Conservation (phyloP, 2,888 invertebrate genomes). For the Phalera bucephala region DNA sequence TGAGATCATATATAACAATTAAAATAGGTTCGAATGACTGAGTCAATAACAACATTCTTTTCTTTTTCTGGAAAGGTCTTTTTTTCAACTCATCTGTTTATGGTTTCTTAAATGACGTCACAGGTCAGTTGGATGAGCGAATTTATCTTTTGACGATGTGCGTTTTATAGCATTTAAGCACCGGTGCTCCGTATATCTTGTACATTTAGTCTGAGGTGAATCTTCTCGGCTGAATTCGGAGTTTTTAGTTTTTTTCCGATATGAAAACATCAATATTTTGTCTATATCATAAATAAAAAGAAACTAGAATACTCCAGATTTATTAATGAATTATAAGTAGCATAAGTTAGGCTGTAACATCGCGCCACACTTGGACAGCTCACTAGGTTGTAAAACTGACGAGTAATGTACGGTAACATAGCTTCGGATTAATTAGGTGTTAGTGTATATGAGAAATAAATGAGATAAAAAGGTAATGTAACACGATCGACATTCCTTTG, state of each 20-base stretch:
- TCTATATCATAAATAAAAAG: not conserved
- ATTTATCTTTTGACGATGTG: too few species aligned
- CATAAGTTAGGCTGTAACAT: conserved; percentile 29
- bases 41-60: too few species aligned
- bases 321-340: conserved; percentile 30
- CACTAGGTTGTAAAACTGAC: conserved; percentile 43
- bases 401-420: conserved; percentile 37
- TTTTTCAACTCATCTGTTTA: too few species aligned
- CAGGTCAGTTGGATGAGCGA: too few species aligned
- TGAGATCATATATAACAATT: too few species aligned
- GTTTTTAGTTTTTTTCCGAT: conserved; percentile 17
- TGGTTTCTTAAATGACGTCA: too few species aligned
- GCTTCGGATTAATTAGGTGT: conserved; percentile 60
- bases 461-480: conserved; percentile 66
- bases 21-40: too few species aligned
- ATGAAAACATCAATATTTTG: conserved; percentile 11
- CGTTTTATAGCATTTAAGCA: too few species aligned
- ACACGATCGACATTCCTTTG: conserved; percentile 64
- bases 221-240: conserved; percentile 21
- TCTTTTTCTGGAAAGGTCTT: too few species aligned
- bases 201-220: conserved; percentile 2
- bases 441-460: conserved; percentile 49
- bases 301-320: conserved; percentile 15
- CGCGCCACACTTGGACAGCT: conserved; percentile 41
- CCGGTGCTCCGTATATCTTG: conserved; percentile 4